A percentile compares a stretch with the other conserved stretches of the same genome.
phyloP scores from a whole-genome alignment of 2,888 invertebrate species.

The Drosophila subsilvestris region DNA sequence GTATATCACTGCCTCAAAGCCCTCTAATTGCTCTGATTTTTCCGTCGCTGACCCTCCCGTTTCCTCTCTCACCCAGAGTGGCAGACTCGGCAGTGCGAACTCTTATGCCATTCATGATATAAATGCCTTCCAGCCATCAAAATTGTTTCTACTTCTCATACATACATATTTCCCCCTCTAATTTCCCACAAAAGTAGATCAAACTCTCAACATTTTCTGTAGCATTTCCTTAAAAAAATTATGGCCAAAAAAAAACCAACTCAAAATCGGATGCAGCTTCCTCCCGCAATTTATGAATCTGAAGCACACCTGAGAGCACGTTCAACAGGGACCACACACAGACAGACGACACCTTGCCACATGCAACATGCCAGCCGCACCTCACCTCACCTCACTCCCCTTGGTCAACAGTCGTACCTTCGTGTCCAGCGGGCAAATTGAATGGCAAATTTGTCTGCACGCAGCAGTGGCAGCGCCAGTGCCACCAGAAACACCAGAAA shows the following conservation, averaged over 20 bases:
- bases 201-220: not conserved
- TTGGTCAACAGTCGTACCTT: slow-evolving; percentile 23
- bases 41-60: not conserved
- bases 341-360: slow-evolving; percentile 23
- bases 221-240: slow-evolving; percentile 11
- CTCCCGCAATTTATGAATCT: slow-evolving; percentile 19
- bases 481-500: slow-evolving; percentile 28
- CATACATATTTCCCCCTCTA: too few species aligned
- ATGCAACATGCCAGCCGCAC: slow-evolving; percentile 21
- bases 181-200: not conserved
- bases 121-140: not conserved
- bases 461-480: slow-evolving; percentile 60
- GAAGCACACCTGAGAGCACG: not conserved
- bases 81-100: too few species aligned
- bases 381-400: not conserved
- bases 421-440: slow-evolving; percentile 69
- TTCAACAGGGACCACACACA: slow-evolving; percentile 28
- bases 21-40: too few species aligned
- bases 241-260: slow-evolving; percentile 25
- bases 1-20: too few species aligned
- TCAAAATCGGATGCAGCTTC: slow-evolving; percentile 28
- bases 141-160: not conserved
- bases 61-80: not conserved
- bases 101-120: too few species aligned
- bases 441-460: slow-evolving; percentile 74